Conservation (phyloP, 2,888 invertebrate species). For the Pyrocoelia pectoralis region DNA sequence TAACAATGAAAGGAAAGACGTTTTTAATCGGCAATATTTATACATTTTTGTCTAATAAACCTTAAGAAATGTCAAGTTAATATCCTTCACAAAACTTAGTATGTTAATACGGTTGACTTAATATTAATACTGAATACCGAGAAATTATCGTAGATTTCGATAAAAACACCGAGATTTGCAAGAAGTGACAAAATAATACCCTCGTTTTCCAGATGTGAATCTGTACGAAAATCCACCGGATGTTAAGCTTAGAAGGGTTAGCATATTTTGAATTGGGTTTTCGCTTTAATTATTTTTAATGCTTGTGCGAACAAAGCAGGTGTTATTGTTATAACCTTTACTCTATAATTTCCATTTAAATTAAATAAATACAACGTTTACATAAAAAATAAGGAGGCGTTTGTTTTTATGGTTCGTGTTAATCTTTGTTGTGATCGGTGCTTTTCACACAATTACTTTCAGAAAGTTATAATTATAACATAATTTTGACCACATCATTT, state of each 20-base stretch:
- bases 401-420: too few species aligned
- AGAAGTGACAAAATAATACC: slow-evolving; percentile 24
- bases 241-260: slow-evolving; percentile 15
- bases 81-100: neutral
- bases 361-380: neutral
- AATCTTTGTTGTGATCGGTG: too few species aligned
- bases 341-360: slow-evolving; percentile 3
- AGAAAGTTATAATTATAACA: too few species aligned
- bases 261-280: slow-evolving; percentile 12
- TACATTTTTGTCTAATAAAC: slow-evolving; percentile 28
- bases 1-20: slow-evolving; percentile 26
- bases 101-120: neutral
- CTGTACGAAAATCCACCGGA: neutral
- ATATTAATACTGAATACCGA: slow-evolving; percentile 6
- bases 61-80: slow-evolving; percentile 14
- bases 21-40: slow-evolving; percentile 31
- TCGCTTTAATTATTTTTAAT: slow-evolving; percentile 20
- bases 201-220: slow-evolving; percentile 9
- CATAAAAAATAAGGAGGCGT: neutral
- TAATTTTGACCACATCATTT: too few species aligned
- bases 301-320: slow-evolving; percentile 17
- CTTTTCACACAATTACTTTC: too few species aligned
- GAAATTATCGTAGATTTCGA: slow-evolving; percentile 14
- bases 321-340: slow-evolving; percentile 4
- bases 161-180: slow-evolving; percentile 7